phyloP scores from a whole-genome alignment of 2,888 invertebrate species.

The Poecilobothrus nobilitatus region DNA sequence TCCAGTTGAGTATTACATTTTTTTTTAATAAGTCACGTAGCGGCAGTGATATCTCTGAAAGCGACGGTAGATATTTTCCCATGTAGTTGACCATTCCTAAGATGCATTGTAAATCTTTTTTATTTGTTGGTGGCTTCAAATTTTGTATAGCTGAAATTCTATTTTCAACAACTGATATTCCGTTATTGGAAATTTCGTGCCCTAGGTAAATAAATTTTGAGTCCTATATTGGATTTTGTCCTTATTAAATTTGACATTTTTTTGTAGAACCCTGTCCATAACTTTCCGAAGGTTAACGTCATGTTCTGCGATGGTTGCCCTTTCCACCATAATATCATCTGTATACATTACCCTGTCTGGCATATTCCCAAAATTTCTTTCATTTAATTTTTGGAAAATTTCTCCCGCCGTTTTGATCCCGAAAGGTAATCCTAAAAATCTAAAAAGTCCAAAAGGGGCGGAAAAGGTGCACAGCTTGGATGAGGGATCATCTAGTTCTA shows the following conservation, averaged over 20 bases:
- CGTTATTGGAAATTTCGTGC: no score
- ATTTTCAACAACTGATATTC: no score
- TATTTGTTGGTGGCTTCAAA: no score
- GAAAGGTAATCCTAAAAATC: slow-evolving; percentile 16
- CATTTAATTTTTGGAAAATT: no score
- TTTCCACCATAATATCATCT: slow-evolving; percentile 19
- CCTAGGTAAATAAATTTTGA: slow-evolving; percentile 18
- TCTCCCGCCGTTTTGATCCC: no score
- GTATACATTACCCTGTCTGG: slow-evolving; percentile 15
- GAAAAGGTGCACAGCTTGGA: slow-evolving; percentile 19
- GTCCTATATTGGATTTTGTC: slow-evolving; percentile 15
- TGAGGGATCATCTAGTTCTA: slow-evolving; percentile 11
- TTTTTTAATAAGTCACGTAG: no score
- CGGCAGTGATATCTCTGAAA: no score
- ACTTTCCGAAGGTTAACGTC: slow-evolving; percentile 16
- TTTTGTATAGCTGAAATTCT: no score
- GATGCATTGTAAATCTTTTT: no score
- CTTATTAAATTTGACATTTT: no score
- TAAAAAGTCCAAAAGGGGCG: slow-evolving; percentile 16
- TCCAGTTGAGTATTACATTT: slow-evolving; percentile 20
- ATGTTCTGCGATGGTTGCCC: slow-evolving; percentile 17
- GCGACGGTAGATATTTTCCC: no score
- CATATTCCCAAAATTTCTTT: slow-evolving; percentile 14
- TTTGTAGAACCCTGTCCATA: slow-evolving; percentile 11
- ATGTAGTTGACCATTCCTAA: no score